These are phyloP conservation scores for Erythrolamprus reginae DNA, from an alignment of 2,113 vertebrate genomes.

Conservation along the genomic window DNA sequence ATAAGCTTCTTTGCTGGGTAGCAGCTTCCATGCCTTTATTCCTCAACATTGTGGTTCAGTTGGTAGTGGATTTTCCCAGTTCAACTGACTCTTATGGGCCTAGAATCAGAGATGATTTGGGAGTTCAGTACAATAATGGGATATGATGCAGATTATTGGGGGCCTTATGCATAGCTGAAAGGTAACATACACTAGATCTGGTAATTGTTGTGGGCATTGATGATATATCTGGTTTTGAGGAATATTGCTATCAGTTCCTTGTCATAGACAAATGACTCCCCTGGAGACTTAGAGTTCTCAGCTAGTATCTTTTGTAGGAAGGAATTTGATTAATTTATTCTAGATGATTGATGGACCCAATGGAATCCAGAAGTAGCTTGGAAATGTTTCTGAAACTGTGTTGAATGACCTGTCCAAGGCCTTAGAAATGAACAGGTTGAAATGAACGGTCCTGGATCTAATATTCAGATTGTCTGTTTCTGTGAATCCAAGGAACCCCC, in stretches of 20 bases:
- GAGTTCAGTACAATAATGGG: neutral
- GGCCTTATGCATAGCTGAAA: neutral
- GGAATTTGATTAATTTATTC: neutral
- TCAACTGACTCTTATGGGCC: neutral
- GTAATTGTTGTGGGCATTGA: neutral
- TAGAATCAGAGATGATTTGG: neutral
- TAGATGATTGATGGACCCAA: neutral
- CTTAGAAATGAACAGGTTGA: neutral
- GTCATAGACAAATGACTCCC: neutral
- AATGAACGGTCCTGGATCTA: neutral
- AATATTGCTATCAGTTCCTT: neutral
- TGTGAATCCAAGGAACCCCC: neutral
- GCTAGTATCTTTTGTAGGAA: neutral
- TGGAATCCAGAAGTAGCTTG: neutral
- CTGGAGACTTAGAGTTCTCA: neutral
- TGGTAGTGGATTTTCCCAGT: neutral
- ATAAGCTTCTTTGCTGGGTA: neutral
- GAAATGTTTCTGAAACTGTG: neutral
- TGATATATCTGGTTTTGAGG: neutral
- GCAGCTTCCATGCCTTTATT: neutral
- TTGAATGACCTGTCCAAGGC: neutral
- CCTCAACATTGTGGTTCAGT: neutral
- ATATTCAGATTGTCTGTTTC: neutral
- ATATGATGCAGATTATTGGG: neutral
- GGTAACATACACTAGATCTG: neutral